These are phyloP conservation scores for Drosophila lowei DNA, from an alignment of 1,140 invertebrate genomes.

Conservation along the genomic window DNA sequence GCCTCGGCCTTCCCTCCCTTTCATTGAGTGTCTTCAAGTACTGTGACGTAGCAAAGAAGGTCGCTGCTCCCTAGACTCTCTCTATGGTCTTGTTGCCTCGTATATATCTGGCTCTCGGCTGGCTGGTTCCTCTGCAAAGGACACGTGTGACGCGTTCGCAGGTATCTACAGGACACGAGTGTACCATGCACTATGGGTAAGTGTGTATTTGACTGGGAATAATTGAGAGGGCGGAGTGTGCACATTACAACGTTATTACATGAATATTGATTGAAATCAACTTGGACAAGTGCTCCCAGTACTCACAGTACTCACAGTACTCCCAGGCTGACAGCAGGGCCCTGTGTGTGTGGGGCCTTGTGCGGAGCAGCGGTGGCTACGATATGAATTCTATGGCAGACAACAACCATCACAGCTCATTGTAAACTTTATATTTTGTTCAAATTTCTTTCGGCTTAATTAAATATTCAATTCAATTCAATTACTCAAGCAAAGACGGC, in stretches of 20 bases:
- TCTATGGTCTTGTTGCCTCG: background rate
- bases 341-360: background rate
- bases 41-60: constrained; percentile 53
- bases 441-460: no score
- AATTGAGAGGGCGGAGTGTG: constrained; percentile 1
- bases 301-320: background rate
- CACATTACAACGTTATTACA: constrained; percentile 57
- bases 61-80: constrained; percentile 23
- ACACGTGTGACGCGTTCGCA: constrained; percentile 67
- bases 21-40: constrained; percentile 20
- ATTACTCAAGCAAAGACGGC: no score
- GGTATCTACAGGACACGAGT: constrained; percentile 14
- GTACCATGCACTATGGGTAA: constrained; percentile 21
- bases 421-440: no score
- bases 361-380: no score
- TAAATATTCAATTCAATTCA: no score
- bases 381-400: no score
- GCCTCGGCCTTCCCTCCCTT: background rate
- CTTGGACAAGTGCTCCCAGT: constrained; percentile 7
- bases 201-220: background rate
- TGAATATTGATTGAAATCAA: constrained; percentile 70
- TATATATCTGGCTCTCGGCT: background rate
- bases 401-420: no score
- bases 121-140: constrained; percentile 50
- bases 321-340: no score